Evolutionary conservation across 1,140 invertebrate genomes (phyloP).

Genomic region (Leguminivora glycinivorella): DNA sequence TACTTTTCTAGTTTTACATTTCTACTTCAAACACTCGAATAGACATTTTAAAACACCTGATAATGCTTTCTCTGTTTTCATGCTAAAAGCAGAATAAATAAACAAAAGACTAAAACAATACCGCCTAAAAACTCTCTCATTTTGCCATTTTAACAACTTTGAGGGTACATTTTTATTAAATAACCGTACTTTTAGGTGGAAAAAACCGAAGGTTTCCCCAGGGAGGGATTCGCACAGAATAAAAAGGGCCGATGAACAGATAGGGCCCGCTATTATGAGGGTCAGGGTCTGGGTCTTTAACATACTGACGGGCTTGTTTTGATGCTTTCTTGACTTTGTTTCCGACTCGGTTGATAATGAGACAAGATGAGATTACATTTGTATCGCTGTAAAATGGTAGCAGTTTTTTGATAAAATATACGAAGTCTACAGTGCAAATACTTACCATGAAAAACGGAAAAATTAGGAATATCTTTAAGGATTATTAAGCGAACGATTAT

Average conservation of each 20-base stretch:
- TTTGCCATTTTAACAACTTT: slow-evolving; percentile 17
- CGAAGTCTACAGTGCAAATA: no score
- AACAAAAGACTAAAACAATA: slow-evolving; percentile 13
- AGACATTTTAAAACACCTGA: not conserved
- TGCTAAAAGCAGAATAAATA: not conserved
- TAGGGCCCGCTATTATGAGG: slow-evolving; percentile 10
- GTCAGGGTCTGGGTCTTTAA: not conserved
- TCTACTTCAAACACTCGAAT: no score
- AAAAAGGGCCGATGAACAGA: slow-evolving; percentile 24
- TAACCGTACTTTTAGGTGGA: slow-evolving; percentile 25
- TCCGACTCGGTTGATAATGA: no score
- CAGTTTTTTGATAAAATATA: no score
- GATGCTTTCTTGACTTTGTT: not conserved
- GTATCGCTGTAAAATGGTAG: no score
- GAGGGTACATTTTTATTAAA: slow-evolving; percentile 27
- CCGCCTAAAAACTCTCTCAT: slow-evolving; percentile 3
- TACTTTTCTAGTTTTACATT: no score
- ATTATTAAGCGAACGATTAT: no score
- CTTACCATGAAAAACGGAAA: no score
- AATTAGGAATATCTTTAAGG: no score
- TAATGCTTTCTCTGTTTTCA: no score
- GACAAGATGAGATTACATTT: no score
- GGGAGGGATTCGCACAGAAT: slow-evolving; percentile 19
- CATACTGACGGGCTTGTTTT: not conserved
- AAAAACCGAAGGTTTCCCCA: slow-evolving; percentile 12